Conservation (phyloP, 2,113 vertebrate genomes). For the Vireo altiloquus region DNA sequence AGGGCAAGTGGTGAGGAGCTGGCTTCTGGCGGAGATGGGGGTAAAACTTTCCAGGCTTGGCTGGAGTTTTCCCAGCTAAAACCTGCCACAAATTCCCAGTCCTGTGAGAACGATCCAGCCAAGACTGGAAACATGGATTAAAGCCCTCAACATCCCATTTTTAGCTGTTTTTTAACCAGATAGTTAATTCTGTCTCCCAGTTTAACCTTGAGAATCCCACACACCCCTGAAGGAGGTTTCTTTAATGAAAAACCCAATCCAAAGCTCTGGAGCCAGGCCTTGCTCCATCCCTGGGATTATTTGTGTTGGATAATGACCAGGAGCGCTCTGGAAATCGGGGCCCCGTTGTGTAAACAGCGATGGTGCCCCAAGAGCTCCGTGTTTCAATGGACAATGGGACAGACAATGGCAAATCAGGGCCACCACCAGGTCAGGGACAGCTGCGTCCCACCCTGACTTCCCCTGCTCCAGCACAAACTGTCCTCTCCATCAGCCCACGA, state of each 20-base stretch:
- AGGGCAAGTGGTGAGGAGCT: conserved; percentile 29
- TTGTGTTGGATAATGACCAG: conserved; percentile 20
- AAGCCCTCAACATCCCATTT: not conserved
- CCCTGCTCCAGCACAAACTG: conserved; percentile 35
- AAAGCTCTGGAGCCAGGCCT: not conserved
- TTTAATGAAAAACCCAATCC: not conserved
- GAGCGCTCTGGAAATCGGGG: conserved; percentile 8
- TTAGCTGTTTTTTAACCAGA: not conserved
- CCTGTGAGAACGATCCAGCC: not conserved
- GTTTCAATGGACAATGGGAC: not conserved
- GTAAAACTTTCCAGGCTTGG: not conserved
- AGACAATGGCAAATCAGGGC: conserved; percentile 16
- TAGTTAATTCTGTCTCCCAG: not conserved
- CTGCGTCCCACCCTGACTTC: conserved; percentile 39
- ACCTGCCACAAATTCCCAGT: not conserved
- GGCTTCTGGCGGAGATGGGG: not conserved
- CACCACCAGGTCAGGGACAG: not conserved
- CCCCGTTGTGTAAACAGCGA: conserved; percentile 30
- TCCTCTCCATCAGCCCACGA: not conserved
- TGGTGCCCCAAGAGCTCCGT: conserved; percentile 36
- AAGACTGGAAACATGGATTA: not conserved
- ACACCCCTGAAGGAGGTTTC: not conserved
- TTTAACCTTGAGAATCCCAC: not conserved
- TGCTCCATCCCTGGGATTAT: conserved; percentile 18
- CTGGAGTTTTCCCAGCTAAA: not conserved